Evolutionary conservation across 2,888 invertebrate genomes (phyloP), one percentile per base, ranked within the genome.

Genomic region (Cepaea hortensis): DNA sequence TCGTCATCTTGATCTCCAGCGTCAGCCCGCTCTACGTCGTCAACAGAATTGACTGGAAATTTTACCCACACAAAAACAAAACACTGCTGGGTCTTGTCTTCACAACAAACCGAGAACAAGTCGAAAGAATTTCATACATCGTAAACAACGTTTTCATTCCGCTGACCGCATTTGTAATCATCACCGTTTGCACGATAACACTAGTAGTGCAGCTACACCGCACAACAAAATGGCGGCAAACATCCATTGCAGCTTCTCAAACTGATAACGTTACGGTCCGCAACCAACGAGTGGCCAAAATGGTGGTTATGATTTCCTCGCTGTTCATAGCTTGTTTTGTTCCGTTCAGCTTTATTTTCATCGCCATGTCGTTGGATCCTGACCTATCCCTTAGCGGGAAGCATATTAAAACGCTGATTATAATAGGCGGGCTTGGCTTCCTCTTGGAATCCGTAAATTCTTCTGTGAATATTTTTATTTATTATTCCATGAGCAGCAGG

Each of bases 301-400:
- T 84, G 84, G 77, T 84, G 0, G 72, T 73, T 7, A 18, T 84
- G 7, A 84, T 84, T 61, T 84, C 84, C 48, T 48, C 46, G 1
- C 20, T 77, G n/a, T 84, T 84, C 50, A 84, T 84, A 35, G 84
- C 73, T 48, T 84, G 84, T 50, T 84, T 50, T 65, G n/a, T 75
- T 9, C 84, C 84, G 1, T 35, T 73, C n/a, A 77, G 55, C 13
- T 35, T 84, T 18, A 84, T 62, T 9, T 73, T 73, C 18, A 55
- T 84, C 20, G 84, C 73, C 1, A 84, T 84, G 84, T 65, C 65
- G 6, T n/a, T 84, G 62, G 68, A 73, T 48, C 65, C 65, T n/a
- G 77, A 75, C 20, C 61, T 77, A n/a, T 62, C 84, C 1, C 65
- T 73, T 20, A 62, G 77, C 48, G 84, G 84, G 9, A 13, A 35